phyloP scores from a whole-genome alignment of 2,113 vertebrate species.

The Pterocles burchelli region DNA sequence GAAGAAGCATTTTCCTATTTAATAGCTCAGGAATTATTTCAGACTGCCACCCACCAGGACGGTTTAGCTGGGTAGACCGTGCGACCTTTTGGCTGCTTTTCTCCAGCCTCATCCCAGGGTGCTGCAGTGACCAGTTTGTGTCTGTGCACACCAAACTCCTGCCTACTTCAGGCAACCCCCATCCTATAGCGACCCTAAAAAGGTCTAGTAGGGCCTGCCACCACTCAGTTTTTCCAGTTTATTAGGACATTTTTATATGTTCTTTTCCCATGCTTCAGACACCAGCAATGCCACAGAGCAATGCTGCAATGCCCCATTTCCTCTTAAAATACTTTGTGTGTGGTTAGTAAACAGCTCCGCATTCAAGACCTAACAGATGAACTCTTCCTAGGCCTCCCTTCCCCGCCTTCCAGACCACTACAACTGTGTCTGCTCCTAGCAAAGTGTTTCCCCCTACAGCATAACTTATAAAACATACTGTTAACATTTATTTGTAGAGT shows the following conservation, averaged over 20 bases:
- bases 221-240: background rate
- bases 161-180: background rate
- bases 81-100: constrained; percentile 41
- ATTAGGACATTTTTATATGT: background rate
- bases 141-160: background rate
- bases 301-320: background rate
- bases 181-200: background rate
- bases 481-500: constrained; percentile 21
- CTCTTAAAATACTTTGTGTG: constrained; percentile 16
- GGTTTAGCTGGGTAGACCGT: constrained; percentile 44
- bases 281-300: background rate
- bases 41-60: constrained; percentile 67
- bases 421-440: background rate
- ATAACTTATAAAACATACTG: constrained; percentile 3
- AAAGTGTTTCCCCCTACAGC: constrained; percentile 24
- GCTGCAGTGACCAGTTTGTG: background rate
- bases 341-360: background rate
- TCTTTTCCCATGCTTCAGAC: background rate
- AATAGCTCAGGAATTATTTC: constrained; percentile 66
- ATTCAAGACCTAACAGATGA: constrained; percentile 11
- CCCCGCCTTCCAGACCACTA: background rate
- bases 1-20: constrained; percentile 62
- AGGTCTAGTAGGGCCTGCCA: background rate
- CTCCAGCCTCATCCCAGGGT: background rate
- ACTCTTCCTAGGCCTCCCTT: background rate